Conservation (phyloP, 2,888 invertebrate genomes). For the Bruchidius siliquastri region DNA sequence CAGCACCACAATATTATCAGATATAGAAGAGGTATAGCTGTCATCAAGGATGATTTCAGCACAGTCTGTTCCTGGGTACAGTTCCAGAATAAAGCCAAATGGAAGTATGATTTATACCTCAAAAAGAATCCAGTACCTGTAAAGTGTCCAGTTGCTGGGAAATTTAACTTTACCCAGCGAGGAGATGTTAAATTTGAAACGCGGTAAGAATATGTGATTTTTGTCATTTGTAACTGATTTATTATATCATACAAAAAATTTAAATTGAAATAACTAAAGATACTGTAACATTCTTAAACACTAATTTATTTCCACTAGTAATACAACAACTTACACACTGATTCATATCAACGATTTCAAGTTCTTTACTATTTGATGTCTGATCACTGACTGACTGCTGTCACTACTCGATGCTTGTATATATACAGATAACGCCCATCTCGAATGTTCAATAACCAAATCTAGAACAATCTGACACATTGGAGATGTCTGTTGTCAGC, state of each 20-base stretch:
- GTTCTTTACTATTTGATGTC: no score
- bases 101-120: conserved; percentile 83
- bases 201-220: conserved; percentile 34
- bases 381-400: no score
- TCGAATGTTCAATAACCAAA: no score
- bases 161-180: conserved; percentile 87
- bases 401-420: no score
- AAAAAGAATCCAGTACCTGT: conserved; percentile 88
- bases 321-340: no score
- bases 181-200: conserved; percentile 91
- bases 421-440: no score
- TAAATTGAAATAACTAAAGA: no score
- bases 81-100: conserved; percentile 75
- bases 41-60: conserved; percentile 84
- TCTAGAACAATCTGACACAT: no score
- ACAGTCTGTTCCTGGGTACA: conserved; percentile 95
- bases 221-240: conserved; percentile 8
- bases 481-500: no score
- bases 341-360: no score
- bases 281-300: no score
- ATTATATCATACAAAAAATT: neutral
- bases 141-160: conserved; percentile 93
- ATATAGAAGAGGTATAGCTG: conserved; percentile 81
- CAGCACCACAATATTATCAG: conserved; percentile 94
- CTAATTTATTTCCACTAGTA: no score